phyloP scores from a whole-genome alignment of 2,797 vertebrate genomes.

The Cuniculus paca region DNA sequence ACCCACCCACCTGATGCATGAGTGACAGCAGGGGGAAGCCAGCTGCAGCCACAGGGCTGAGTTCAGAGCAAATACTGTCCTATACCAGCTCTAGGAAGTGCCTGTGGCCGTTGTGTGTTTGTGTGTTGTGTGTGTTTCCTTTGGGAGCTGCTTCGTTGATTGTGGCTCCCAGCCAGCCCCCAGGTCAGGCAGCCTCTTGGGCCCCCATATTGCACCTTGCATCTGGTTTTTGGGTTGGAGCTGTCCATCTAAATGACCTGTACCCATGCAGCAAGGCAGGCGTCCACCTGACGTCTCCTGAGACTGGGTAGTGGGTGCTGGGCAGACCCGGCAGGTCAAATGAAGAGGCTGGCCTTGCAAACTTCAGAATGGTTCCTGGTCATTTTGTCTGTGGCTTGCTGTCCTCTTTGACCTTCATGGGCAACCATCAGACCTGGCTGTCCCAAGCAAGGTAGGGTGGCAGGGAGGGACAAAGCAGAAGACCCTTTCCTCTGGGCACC shows the following conservation, averaged over 20 bases:
- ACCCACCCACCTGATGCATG: background rate
- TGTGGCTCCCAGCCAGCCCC: background rate
- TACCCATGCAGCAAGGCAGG: background rate
- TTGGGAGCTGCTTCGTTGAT: slow-evolving; percentile 11
- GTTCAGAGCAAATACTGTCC: slow-evolving; percentile 27
- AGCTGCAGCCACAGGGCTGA: background rate
- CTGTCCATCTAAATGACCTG: background rate
- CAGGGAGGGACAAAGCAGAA: too few relatives aligned
- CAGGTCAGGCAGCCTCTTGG: background rate
- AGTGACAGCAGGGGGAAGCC: background rate
- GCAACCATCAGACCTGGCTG: background rate
- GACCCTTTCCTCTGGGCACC: background rate
- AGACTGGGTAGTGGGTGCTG: background rate
- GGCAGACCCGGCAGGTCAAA: background rate
- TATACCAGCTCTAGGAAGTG: background rate
- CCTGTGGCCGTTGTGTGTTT: background rate
- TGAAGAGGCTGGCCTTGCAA: background rate
- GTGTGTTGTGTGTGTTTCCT: background rate
- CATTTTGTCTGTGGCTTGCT: fast-evolving
- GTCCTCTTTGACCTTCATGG: background rate
- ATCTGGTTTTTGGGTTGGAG: background rate
- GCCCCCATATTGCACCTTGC: background rate
- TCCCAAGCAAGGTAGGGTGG: background rate
- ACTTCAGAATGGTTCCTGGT: background rate
- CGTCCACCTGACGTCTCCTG: background rate